Percentiles rank a stretch among this genome's conserved stretches.
Evolutionary conservation across 2,888 invertebrate genomes (phyloP).

Genomic region (Elegia similella): DNA sequence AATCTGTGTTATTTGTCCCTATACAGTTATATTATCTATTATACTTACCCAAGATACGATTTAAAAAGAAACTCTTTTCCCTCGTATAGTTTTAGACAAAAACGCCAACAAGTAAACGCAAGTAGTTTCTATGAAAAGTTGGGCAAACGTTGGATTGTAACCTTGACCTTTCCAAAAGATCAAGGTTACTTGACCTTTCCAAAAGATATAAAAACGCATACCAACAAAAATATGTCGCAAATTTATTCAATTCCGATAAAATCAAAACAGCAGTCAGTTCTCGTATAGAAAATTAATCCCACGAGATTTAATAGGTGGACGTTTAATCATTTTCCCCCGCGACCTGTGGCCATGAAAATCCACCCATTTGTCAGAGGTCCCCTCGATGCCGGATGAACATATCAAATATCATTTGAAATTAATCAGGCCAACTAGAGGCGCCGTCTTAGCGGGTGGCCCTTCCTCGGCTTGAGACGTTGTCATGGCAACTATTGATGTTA

Average conservation of each 20-base stretch:
- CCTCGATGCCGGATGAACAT: constrained; percentile 63
- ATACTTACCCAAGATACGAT: too few relatives aligned
- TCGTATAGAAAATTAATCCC: constrained; percentile 46
- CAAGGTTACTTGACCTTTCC: too few relatives aligned
- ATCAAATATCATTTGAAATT: constrained; percentile 77
- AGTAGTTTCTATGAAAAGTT: too few relatives aligned
- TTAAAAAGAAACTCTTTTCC: too few relatives aligned
- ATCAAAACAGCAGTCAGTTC: constrained; percentile 14
- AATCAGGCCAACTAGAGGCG: constrained; percentile 54
- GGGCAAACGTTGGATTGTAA: too few relatives aligned
- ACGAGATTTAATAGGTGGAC: constrained; percentile 54
- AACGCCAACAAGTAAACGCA: too few relatives aligned
- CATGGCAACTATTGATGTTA: constrained; percentile 20
- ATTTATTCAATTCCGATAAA: neutral
- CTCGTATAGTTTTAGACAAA: too few relatives aligned
- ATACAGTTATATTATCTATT: too few relatives aligned
- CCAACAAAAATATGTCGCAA: neutral
- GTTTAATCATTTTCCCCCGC: constrained; percentile 46
- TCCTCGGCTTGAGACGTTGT: constrained; percentile 18
- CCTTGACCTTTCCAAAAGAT: too few relatives aligned
- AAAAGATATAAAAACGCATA: too few relatives aligned
- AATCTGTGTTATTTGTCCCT: too few relatives aligned
- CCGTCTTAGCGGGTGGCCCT: constrained; percentile 38
- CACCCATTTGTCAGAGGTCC: constrained; percentile 68
- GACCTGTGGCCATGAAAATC: constrained; percentile 62